Evolutionary conservation across 1,140 invertebrate genomes (phyloP).

Genomic region (Drosophila auraria): DNA sequence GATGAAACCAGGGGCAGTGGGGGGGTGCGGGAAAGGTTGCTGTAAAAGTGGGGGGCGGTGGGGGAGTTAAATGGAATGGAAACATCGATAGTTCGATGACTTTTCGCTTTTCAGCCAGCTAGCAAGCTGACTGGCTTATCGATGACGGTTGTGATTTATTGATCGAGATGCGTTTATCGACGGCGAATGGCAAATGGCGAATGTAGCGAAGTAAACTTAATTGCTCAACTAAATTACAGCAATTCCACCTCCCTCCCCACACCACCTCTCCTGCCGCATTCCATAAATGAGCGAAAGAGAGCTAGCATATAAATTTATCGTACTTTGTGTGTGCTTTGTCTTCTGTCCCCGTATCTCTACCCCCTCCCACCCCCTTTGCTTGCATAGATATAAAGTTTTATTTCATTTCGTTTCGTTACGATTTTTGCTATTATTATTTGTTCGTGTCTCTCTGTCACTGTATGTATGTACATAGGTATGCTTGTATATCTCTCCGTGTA

Average conservation of each 20-base stretch:
- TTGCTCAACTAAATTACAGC: conserved; percentile 46
- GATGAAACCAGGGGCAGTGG: conserved; percentile 7
- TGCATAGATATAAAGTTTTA: conserved; percentile 74
- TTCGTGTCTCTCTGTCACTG: conserved; percentile 58
- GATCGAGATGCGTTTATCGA: conserved; percentile 39
- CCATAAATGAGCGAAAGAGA: conserved; percentile 39
- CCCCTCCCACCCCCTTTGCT: neutral
- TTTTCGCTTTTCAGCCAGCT: conserved; percentile 7
- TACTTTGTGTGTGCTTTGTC: conserved; percentile 47
- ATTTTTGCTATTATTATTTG: conserved; percentile 83
- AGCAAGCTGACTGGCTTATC: conserved; percentile 20
- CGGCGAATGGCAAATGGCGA: conserved; percentile 27
- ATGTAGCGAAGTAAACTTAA: conserved; percentile 31
- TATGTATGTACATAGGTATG: conserved; percentile 10
- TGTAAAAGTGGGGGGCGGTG: conserved; percentile 1
- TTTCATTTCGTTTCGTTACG: conserved; percentile 82
- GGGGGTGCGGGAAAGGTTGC: neutral
- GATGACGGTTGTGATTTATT: conserved; percentile 40
- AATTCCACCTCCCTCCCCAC: conserved; percentile 17
- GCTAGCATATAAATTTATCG: conserved; percentile 52
- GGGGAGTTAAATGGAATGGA: conserved; percentile 37
- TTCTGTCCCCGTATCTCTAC: conserved; percentile 31
- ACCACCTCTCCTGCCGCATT: conserved; percentile 6
- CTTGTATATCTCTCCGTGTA: conserved; percentile 29
- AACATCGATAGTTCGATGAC: conserved; percentile 50